These are phyloP conservation scores for Mythimna pallens DNA, from an alignment of 2,888 invertebrate genomes.

Conservation along the genomic window DNA sequence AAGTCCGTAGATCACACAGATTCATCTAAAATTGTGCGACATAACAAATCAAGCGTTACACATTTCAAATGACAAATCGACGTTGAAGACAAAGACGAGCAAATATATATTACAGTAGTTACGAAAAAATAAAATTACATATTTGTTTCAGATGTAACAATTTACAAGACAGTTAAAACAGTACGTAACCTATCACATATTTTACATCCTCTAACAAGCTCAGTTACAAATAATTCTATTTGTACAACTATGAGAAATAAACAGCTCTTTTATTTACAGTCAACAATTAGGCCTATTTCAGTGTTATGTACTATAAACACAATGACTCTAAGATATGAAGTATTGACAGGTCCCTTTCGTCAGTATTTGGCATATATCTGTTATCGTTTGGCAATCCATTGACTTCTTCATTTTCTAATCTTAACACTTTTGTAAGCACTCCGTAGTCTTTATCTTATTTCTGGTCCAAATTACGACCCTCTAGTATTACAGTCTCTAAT, in stretches of 20 bases:
- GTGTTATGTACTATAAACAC: slow-evolving; percentile 61
- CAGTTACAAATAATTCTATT: slow-evolving; percentile 71
- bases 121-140: slow-evolving; percentile 68
- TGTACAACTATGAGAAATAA: slow-evolving; percentile 81
- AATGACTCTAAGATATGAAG: slow-evolving; percentile 87
- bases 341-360: slow-evolving; percentile 85
- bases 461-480: slow-evolving; percentile 46
- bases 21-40: slow-evolving; percentile 65
- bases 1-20: slow-evolving; percentile 36
- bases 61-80: slow-evolving; percentile 67
- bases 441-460: slow-evolving; percentile 38
- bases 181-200: slow-evolving; percentile 68
- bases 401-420: slow-evolving; percentile 57
- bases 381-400: slow-evolving; percentile 78
- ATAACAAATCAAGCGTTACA: slow-evolving; percentile 67
- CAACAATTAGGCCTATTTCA: slow-evolving; percentile 64
- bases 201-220: slow-evolving; percentile 74
- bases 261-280: slow-evolving; percentile 75
- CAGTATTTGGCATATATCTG: slow-evolving; percentile 83
- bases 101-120: slow-evolving; percentile 71
- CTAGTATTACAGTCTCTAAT: slow-evolving; percentile 58
- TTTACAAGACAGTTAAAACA: slow-evolving; percentile 75
- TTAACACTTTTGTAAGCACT: slow-evolving; percentile 57
- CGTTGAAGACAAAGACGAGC: slow-evolving; percentile 68
- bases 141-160: slow-evolving; percentile 70